Base-by-base conservation (phyloP, 1,140 invertebrate genomes). In the Venturia canescens region DNA sequence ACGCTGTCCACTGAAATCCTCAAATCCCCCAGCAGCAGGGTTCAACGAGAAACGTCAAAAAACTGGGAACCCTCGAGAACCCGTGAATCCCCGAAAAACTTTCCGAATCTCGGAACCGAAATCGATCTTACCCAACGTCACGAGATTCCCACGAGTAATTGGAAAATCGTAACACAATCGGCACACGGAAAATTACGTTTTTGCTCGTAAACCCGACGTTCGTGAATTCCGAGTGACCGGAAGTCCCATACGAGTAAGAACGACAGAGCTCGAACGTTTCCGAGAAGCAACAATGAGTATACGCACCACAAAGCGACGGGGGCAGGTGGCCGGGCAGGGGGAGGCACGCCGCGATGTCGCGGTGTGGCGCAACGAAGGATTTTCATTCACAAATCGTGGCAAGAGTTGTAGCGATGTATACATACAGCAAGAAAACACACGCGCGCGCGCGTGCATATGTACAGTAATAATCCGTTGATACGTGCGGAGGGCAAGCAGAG, bases 331-430 rank as follows among this genome's bases (percentile, higher is more conserved):
- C 3, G 31, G 38, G 23, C 6, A 66, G 69, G 74, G 75, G 76
- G 83, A 48, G 80, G 48, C 78, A 50, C 48, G 34, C 50, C 85
- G 44, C 71, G 50, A 74, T 29, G 63, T 71, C 27, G 69, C 48
- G 23, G 38, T 18, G 70, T 77, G 70, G 67, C 53, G 66, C 77
- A 21, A 83, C 84, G 84, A 84, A 75, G 84, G 87, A 88, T 89
- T 89, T 90, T 90, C 90, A 91, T 91, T 90, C 89, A 91, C 90
- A 91, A 91, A 90, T 91, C 87, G 66, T 44, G 16, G 29, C 23
- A 5, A 80, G 31, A 66, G 15, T 21, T n/a, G 77, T 63, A 80
- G 27, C 31, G 31, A 34, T 34, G 31, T 34, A 34, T 34, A 34
- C 7, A 34, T 7, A 34, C 31, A 7, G 7, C 31, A 34, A 34